phyloP scores from a whole-genome alignment of 2,797 vertebrate species.

The Podarcis lilfordi region DNA sequence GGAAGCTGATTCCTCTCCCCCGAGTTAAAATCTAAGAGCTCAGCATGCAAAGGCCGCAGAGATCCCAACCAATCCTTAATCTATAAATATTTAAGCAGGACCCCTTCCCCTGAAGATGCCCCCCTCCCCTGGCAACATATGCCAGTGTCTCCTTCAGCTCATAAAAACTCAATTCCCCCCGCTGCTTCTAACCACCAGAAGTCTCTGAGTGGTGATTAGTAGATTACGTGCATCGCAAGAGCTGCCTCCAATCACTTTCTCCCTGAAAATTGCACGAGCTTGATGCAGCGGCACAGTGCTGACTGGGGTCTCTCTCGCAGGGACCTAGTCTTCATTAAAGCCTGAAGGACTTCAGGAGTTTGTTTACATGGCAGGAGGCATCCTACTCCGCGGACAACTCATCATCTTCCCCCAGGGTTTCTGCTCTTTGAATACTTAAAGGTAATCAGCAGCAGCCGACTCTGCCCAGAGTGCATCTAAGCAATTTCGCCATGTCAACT shows the following conservation, averaged over 20 bases:
- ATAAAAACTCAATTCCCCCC: conserved; percentile 69
- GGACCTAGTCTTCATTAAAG: conserved; percentile 73
- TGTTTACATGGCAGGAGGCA: conserved; percentile 70
- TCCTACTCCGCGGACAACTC: conserved; percentile 72
- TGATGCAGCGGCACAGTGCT: conserved; percentile 75
- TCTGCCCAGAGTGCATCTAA: conserved; percentile 70
- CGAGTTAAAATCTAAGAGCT: conserved; percentile 34
- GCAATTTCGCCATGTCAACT: conserved; percentile 80
- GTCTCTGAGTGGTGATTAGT: conserved; percentile 77
- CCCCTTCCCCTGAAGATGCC: conserved; percentile 31
- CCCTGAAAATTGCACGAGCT: conserved; percentile 75
- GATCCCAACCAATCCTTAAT: conserved; percentile 52
- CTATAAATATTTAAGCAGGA: conserved; percentile 74
- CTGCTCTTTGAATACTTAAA: conserved; percentile 78
- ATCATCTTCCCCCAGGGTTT: conserved; percentile 77
- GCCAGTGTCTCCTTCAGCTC: conserved; percentile 70
- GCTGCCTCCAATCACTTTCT: conserved; percentile 79
- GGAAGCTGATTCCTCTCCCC: neutral
- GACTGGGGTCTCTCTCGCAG: conserved; percentile 60
- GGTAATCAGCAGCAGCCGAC: conserved; percentile 82
- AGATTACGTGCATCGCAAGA: conserved; percentile 75
- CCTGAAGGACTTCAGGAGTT: conserved; percentile 71
- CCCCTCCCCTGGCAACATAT: conserved; percentile 64
- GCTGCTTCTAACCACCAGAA: conserved; percentile 66
- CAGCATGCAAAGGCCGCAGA: conserved; percentile 54